These are phyloP conservation scores for Drosophila biarmipes DNA, from an alignment of 1,140 invertebrate genomes.

Conservation along the genomic window DNA sequence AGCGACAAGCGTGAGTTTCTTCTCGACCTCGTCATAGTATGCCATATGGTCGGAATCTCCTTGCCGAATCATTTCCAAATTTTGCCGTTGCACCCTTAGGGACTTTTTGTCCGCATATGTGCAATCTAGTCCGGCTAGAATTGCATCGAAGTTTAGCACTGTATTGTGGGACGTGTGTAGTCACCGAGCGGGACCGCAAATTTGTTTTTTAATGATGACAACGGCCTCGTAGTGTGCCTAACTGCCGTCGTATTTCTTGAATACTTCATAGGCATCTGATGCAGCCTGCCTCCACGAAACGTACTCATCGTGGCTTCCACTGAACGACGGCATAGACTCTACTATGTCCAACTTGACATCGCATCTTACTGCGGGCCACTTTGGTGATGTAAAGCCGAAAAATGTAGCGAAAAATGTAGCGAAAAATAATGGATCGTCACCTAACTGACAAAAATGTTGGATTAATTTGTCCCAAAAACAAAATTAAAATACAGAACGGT, in stretches of 20 bases:
- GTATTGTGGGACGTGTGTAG: too few species aligned
- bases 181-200: too few species aligned
- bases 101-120: constrained; percentile 15
- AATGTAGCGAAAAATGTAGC: constrained; percentile 1
- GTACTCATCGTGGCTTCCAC: constrained; percentile 5
- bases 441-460: too few species aligned
- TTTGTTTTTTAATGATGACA: constrained; percentile 12
- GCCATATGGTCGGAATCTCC: background rate
- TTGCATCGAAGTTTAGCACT: background rate
- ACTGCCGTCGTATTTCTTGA: constrained; percentile 13
- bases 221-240: constrained; percentile 17
- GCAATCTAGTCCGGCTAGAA: too few species aligned
- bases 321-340: constrained; percentile 23
- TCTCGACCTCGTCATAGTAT: background rate
- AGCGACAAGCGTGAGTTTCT: background rate
- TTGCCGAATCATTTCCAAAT: constrained; percentile 9
- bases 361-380: constrained; percentile 10
- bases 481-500: too few species aligned
- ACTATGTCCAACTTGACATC: constrained; percentile 22
- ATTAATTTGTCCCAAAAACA: too few species aligned
- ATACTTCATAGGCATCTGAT: constrained; percentile 11
- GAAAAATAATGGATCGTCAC: too few species aligned
- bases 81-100: background rate
- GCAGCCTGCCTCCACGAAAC: too few species aligned
- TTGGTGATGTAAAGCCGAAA: background rate